Base-by-base conservation (phyloP, 2,113 vertebrate genomes). In the Seriola quinqueradiata region DNA sequence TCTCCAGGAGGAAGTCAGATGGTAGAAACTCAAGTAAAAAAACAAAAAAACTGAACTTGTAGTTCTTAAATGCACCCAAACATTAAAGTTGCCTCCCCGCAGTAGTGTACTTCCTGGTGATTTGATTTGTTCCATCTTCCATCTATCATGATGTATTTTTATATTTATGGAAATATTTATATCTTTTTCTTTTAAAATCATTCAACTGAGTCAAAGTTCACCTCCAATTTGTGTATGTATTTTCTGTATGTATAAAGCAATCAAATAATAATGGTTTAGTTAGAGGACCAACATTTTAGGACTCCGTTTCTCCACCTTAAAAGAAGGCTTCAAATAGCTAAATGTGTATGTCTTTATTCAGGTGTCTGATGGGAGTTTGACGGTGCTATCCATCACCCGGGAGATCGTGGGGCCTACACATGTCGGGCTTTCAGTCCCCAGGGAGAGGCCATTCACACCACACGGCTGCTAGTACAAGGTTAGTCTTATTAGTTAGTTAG, bases 401-500 rank as follows among this genome's bases (percentile, higher is more conserved):
- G 95, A 98, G 98, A 99, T 95, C 93, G 98, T 74, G 98, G 98
- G 25, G 96, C 98, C 69, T 99, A 99, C 70, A 97, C 95, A 12
- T 99, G 98, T 93, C 96, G 98, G 58, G 98, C 98, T 0, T 98
- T 97, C 93, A 99, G 98, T 83, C 97, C 97, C 88, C 98, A 99
- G 84, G 98, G 98, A 75, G 98, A 99, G 93, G 98, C 96, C 13
- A 89, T 99, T 76, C 98, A 99, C 88, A 99, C 98, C 70, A 99
- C 98, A 38, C 96, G 98, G 83, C 95, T 99, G 91, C 97, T 99
- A 2, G 98, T 99, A 14, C 98, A 99, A 97, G 98, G 98, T 28
- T 28, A 28, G 28, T 28, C 28, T 28, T 28, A 28, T 28, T 28
- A 28, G 28, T 28, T 28, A 28, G 2, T 28, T 28, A 28, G 28